phyloP scores from a whole-genome alignment of 1,140 invertebrate genomes.

The Doryteuthis pealeii region DNA sequence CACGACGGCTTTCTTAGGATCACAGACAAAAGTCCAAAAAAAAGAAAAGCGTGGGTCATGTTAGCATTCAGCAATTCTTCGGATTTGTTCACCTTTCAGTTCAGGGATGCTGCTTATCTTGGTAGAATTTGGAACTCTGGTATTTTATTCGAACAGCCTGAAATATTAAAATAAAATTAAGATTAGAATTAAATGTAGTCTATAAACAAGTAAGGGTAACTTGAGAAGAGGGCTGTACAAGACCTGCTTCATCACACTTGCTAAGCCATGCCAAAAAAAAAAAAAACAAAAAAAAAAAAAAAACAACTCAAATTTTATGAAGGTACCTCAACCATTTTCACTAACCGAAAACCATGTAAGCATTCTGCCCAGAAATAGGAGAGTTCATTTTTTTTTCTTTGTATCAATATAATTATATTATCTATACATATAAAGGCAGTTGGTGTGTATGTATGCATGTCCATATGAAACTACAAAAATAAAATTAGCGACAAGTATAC shows the following conservation, averaged over 20 bases:
- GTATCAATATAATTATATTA: too few relatives aligned
- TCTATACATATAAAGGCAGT: too few relatives aligned
- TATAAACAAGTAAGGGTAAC: too few relatives aligned
- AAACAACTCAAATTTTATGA: not conserved
- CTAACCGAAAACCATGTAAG: not conserved
- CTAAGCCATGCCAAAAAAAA: not conserved
- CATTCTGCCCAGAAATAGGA: too few relatives aligned
- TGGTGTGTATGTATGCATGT: too few relatives aligned
- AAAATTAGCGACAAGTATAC: too few relatives aligned
- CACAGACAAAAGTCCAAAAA: too few relatives aligned
- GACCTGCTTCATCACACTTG: not conserved
- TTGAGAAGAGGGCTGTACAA: constrained; percentile 20
- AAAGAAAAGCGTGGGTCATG: too few relatives aligned
- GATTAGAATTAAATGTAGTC: constrained; percentile 9
- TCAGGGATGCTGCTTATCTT: constrained; percentile 61
- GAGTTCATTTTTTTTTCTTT: too few relatives aligned
- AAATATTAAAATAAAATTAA: constrained; percentile 42
- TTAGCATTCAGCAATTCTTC: constrained; percentile 39
- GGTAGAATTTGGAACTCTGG: constrained; percentile 59
- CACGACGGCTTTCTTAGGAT: too few relatives aligned
- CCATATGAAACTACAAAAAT: too few relatives aligned
- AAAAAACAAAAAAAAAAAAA: constrained; percentile 1
- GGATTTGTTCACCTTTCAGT: constrained; percentile 51
- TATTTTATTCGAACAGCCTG: constrained; percentile 63
- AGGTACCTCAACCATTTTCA: not conserved